These are phyloP conservation scores for Melanotaenia maccullochi DNA, from an alignment of 2,797 vertebrate genomes.

Conservation along the genomic window DNA sequence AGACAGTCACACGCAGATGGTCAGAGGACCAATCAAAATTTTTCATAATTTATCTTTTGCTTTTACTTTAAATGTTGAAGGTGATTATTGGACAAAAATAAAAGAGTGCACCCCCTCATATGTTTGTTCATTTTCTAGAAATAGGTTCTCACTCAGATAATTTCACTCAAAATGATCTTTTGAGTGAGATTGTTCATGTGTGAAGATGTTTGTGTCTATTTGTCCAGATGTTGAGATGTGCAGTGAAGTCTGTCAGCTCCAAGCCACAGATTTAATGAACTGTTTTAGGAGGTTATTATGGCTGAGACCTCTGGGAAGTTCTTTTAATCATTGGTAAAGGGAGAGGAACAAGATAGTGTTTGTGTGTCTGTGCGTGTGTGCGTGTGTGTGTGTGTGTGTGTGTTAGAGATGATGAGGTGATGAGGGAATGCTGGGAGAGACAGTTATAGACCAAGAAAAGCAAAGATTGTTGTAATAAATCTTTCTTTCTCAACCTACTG, in stretches of 20 bases:
- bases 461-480: background rate
- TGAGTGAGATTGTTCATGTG: background rate
- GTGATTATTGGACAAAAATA: slow-evolving; percentile 8
- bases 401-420: background rate
- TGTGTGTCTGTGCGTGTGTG: background rate
- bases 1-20: slow-evolving; percentile 41
- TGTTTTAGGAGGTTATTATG: slow-evolving; percentile 41
- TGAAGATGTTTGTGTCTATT: slow-evolving; percentile 9
- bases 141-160: background rate
- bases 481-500: background rate
- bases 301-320: slow-evolving; percentile 31
- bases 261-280: slow-evolving; percentile 36
- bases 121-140: background rate
- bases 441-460: slow-evolving; percentile 30
- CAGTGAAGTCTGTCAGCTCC: background rate
- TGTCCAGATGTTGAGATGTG: slow-evolving; percentile 20
- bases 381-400: no score
- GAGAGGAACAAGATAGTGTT: slow-evolving; percentile 16
- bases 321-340: slow-evolving; percentile 51
- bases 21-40: slow-evolving; percentile 49
- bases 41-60: slow-evolving; percentile 21
- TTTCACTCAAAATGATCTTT: background rate
- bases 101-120: background rate
- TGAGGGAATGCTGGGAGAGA: background rate
- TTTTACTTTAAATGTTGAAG: slow-evolving; percentile 10